Conservation (phyloP, 2,797 vertebrate genomes). For the Hipposideros larvatus region DNA sequence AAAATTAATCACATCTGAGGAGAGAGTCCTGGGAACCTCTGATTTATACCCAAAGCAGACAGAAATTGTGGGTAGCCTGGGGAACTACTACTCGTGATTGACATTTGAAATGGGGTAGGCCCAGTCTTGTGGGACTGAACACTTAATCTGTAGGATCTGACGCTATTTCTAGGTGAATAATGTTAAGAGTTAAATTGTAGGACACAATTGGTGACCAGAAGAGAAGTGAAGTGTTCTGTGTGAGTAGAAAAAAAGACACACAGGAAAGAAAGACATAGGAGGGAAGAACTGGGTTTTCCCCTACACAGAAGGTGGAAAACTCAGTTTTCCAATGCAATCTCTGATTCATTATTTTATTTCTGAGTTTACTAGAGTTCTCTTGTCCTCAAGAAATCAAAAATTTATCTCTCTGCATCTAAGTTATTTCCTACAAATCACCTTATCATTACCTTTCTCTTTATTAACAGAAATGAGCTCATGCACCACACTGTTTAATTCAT, state of each 20-base stretch:
- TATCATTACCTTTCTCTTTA: slow-evolving; percentile 37
- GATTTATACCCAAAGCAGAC: background rate
- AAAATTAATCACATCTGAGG: too few species aligned
- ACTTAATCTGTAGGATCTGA: background rate
- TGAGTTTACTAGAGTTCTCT: background rate
- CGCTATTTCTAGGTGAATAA: background rate
- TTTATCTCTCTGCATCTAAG: background rate
- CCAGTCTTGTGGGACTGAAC: background rate
- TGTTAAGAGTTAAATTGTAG: too few species aligned
- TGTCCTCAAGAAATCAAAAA: background rate
- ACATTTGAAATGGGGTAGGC: background rate
- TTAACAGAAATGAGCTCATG: slow-evolving; percentile 31
- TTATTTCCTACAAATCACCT: slow-evolving; percentile 42
- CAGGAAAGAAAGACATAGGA: background rate
- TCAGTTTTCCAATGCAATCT: background rate
- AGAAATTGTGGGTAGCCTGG: background rate
- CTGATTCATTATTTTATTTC: background rate
- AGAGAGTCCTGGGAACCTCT: background rate
- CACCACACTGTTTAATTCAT: slow-evolving; percentile 15
- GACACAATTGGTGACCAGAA: background rate
- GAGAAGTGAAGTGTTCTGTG: background rate
- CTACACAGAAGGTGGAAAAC: background rate
- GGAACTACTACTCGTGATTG: background rate
- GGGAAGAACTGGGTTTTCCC: background rate
- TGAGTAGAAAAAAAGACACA: background rate